phyloP scores from a whole-genome alignment of 2,113 vertebrate species.

The Drymodes brunneopygia region DNA sequence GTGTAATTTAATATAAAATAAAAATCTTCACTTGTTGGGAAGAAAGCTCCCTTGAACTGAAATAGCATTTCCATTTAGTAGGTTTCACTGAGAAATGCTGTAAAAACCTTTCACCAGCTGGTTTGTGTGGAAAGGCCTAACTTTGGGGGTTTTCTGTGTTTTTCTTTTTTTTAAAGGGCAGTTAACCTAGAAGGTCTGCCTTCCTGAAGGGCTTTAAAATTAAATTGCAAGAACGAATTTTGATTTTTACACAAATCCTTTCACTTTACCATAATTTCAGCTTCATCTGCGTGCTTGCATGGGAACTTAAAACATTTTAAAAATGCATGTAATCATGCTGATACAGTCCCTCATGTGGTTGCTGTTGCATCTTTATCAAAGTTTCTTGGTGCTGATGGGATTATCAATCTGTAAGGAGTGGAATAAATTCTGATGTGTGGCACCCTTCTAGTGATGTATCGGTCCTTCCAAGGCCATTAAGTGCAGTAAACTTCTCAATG shows the following conservation, averaged over 20 bases:
- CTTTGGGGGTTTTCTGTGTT: accelerated
- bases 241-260: neutral
- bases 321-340: neutral
- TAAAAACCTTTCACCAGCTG: neutral
- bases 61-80: neutral
- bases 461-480: neutral
- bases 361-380: neutral
- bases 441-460: neutral
- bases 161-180: neutral
- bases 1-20: neutral
- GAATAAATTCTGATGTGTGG: neutral
- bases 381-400: neutral
- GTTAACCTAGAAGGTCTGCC: neutral
- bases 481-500: neutral
- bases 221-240: neutral
- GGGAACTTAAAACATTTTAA: neutral
- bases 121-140: neutral
- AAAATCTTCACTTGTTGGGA: neutral
- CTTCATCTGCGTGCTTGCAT: neutral
- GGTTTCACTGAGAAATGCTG: neutral
- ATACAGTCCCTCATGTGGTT: neutral
- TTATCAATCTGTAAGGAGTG: neutral
- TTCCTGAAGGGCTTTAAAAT: neutral
- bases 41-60: neutral
- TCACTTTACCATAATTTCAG: neutral